A percentile compares a stretch with the other conserved stretches of the same genome.
These are phyloP conservation scores for Eumaeus atala DNA, from an alignment of 1,140 invertebrate species.

Conservation along the genomic window DNA sequence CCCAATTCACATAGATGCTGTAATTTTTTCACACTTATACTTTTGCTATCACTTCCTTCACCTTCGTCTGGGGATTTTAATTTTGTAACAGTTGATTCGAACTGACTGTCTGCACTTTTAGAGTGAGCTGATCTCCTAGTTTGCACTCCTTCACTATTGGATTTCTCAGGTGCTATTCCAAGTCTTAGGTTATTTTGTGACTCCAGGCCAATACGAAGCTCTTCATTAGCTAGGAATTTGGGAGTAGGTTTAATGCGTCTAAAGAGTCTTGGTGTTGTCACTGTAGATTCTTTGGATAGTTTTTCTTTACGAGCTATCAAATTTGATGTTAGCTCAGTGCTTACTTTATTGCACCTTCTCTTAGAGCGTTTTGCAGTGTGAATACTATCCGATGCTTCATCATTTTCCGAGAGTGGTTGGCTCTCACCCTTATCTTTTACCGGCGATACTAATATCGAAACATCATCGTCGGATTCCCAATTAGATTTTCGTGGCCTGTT, in stretches of 20 bases:
- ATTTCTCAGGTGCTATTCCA: constrained; percentile 46
- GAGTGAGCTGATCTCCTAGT: constrained; percentile 46
- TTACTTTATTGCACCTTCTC: constrained; percentile 67
- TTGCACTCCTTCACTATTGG: constrained; percentile 43
- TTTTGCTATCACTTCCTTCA: constrained; percentile 36
- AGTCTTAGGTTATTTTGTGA: constrained; percentile 73
- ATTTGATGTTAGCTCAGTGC: constrained; percentile 71
- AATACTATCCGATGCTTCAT: constrained; percentile 50
- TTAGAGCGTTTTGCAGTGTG: constrained; percentile 64
- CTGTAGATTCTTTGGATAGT: constrained; percentile 61
- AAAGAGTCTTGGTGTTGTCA: constrained; percentile 47
- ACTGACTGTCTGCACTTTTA: constrained; percentile 18
- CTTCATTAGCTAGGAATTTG: constrained; percentile 75
- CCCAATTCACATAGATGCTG: constrained; percentile 75
- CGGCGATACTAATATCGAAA: constrained; percentile 31
- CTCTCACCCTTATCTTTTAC: constrained; percentile 38
- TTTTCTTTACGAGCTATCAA: constrained; percentile 76
- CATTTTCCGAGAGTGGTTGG: constrained; percentile 55
- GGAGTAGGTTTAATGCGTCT: constrained; percentile 75
- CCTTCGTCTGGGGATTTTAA: constrained; percentile 34
- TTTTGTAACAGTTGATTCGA: constrained; percentile 28
- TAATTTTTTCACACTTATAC: constrained; percentile 69
- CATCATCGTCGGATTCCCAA: constrained; percentile 56
- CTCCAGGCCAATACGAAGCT: constrained; percentile 74
- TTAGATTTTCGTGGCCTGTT: constrained; percentile 41